Evolutionary conservation across 2,113 vertebrate genomes (phyloP).

Genomic region (Mohoua ochrocephala): DNA sequence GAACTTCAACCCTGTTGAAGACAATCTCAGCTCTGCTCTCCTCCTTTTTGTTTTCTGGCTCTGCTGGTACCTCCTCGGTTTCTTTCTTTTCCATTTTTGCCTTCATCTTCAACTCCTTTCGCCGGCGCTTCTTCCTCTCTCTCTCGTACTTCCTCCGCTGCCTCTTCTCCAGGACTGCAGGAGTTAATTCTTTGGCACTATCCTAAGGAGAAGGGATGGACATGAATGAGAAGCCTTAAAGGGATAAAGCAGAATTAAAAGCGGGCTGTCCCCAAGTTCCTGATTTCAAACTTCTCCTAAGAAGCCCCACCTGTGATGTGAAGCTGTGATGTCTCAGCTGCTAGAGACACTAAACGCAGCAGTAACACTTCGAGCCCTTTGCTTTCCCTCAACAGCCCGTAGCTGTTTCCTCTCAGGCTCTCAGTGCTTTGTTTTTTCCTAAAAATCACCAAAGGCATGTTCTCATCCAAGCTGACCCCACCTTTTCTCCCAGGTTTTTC

Average conservation of each 20-base stretch:
- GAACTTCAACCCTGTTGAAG: conserved; percentile 85
- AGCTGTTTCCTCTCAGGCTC: background rate
- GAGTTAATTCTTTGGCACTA: conserved; percentile 61
- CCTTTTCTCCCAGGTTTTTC: background rate
- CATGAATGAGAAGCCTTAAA: background rate
- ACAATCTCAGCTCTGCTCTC: conserved; percentile 59
- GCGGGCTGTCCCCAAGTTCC: background rate
- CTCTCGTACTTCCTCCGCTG: conserved; percentile 85
- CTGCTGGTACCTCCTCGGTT: background rate
- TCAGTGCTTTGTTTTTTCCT: background rate
- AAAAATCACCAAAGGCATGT: background rate
- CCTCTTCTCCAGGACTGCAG: conserved; percentile 79
- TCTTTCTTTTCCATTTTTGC: conserved; percentile 70
- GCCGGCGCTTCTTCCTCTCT: conserved; percentile 89
- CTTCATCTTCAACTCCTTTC: conserved; percentile 81
- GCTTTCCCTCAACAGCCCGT: accelerated
- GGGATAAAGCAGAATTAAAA: background rate
- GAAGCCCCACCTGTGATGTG: background rate
- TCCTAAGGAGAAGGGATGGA: conserved; percentile 62
- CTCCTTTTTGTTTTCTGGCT: conserved; percentile 14
- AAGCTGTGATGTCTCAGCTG: background rate
- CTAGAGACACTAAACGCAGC: background rate
- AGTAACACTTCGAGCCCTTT: background rate
- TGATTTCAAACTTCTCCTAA: background rate
- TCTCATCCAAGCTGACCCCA: background rate